A percentile compares a stretch with the other conserved stretches of the same genome.
These are phyloP conservation scores for Dicentrarchus labrax DNA, from an alignment of 2,113 vertebrate species.

Conservation along the genomic window DNA sequence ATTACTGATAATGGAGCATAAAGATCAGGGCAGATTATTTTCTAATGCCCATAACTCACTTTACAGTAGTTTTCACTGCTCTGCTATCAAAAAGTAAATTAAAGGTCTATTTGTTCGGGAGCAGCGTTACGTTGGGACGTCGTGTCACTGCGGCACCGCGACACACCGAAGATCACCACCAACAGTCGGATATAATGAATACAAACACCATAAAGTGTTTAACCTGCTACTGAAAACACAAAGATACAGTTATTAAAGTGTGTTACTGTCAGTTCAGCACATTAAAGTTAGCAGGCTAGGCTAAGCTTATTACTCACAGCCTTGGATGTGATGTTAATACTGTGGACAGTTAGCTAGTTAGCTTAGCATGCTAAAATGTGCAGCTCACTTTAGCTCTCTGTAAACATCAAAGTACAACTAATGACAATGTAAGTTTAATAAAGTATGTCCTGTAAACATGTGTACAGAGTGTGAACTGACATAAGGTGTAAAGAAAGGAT, in stretches of 20 bases:
- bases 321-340: too few relatives aligned
- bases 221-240: background rate
- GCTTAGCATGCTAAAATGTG: too few relatives aligned
- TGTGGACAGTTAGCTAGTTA: too few relatives aligned
- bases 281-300: background rate
- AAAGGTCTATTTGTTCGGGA: conserved; percentile 51
- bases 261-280: background rate
- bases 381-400: too few relatives aligned
- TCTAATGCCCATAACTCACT: conserved; percentile 49
- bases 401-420: too few relatives aligned
- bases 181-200: background rate
- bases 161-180: background rate
- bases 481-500: too few relatives aligned
- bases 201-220: too few relatives aligned
- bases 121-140: conserved; percentile 17
- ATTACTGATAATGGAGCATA: conserved; percentile 59
- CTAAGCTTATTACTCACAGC: background rate
- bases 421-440: too few relatives aligned
- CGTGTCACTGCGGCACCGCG: background rate
- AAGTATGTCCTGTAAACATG: too few relatives aligned
- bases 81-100: conserved; percentile 48
- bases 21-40: conserved; percentile 59
- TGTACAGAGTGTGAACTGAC: too few relatives aligned
- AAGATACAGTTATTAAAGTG: too few relatives aligned
- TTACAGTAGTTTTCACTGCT: conserved; percentile 40